Evolutionary conservation across 2,797 vertebrate species (phyloP), one percentile per base, ranked within the genome.

Genomic region (Spea hammondii): DNA sequence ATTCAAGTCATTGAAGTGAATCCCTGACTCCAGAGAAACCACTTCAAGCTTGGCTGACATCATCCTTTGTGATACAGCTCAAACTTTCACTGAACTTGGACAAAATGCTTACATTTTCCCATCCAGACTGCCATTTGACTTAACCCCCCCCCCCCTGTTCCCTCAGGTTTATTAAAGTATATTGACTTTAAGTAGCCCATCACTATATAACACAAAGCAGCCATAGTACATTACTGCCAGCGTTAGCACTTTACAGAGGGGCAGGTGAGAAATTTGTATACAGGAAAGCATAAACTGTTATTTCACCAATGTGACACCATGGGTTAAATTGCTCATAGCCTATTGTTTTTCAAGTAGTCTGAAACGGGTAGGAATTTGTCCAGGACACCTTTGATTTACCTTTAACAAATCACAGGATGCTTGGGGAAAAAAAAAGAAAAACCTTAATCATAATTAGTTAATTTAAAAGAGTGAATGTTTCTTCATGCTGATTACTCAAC

Each of bases 1-100:
- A 82, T 82, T 77, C 75, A 77, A 82, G 79, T 77, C 69, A 82
- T 54, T 82, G 75, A 82, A 82, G 65, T 77, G 79, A 75, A 82
- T 82, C 62, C 65, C 65, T 77, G 79, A 74, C 75, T 82, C 70
- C 75, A 77, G 54, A 77, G 65, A 82, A 82, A 82, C 70, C 49
- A 74, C 75, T 77, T 72, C 68, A 77, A 82, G 75, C 74, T 69
- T 82, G 70, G 70, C 57, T 78, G 50, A 69, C 65, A 77, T 77
- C 74, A 82, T 70, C 72, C 64, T 62, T 64, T 74, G 59, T 74
- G 72, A 74, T 74, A 44, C 13, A 82, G 53, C 76, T 77, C 55
- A 82, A 82, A 73, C 70, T 77, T 82, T 57, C 68, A 69, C 65
- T 72, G 49, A 82, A 77, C 75, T 73, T 32, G 70, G 14, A 64